phyloP scores from a whole-genome alignment of 2,888 invertebrate genomes.

The Drosophila seclusa region DNA sequence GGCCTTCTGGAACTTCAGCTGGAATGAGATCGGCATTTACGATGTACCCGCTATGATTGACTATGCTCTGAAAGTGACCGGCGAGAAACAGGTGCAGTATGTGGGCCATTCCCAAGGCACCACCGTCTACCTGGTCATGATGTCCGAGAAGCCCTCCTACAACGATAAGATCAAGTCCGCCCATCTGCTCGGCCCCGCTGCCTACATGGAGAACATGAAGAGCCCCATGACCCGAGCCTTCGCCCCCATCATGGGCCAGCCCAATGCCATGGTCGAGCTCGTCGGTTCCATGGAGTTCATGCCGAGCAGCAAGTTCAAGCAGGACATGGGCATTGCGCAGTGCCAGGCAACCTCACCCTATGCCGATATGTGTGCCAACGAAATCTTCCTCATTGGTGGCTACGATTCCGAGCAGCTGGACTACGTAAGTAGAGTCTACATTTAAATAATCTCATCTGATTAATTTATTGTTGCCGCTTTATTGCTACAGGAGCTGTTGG shows the following conservation, averaged over 20 bases:
- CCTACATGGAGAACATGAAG: conserved; percentile 84
- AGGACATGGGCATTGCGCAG: conserved; percentile 84
- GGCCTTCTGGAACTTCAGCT: conserved; percentile 87
- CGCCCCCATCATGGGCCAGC: conserved; percentile 72
- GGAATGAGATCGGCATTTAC: conserved; percentile 94
- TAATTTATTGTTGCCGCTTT: neutral
- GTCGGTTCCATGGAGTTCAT: conserved; percentile 78
- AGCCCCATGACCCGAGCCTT: conserved; percentile 82
- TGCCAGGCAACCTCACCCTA: conserved; percentile 84
- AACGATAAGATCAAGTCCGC: conserved; percentile 75
- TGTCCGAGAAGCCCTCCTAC: conserved; percentile 66
- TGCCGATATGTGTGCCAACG: conserved; percentile 87
- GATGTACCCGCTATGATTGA: conserved; percentile 95
- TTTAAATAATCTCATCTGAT: neutral
- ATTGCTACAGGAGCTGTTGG: conserved; percentile 58
- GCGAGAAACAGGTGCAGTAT: conserved; percentile 85
- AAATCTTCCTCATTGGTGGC: conserved; percentile 87
- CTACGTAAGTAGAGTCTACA: conserved; percentile 75
- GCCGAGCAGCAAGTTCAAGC: conserved; percentile 74
- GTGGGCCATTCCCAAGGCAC: conserved; percentile 97
- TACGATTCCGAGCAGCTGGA: conserved; percentile 85
- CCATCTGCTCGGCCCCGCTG: conserved; percentile 86
- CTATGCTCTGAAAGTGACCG: conserved; percentile 85
- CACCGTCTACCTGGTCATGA: conserved; percentile 88
- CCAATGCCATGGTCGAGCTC: conserved; percentile 76